phyloP scores from a whole-genome alignment of 2,888 invertebrate species.

The Lepetodrilus schrolli region DNA sequence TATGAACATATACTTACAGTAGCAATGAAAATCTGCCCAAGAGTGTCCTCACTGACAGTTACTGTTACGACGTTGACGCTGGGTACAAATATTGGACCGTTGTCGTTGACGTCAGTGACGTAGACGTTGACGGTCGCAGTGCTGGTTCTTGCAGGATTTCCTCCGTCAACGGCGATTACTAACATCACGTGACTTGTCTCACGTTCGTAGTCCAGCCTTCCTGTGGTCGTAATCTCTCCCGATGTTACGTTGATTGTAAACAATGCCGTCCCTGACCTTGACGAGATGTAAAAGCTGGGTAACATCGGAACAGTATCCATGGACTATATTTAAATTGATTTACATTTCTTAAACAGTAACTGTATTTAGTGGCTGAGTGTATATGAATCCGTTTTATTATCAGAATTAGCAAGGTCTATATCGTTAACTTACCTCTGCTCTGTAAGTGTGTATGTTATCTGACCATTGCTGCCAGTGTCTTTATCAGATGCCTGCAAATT shows the following conservation, averaged over 20 bases:
- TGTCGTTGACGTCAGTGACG: conserved; percentile 8
- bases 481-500: not conserved
- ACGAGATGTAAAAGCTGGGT: not conserved
- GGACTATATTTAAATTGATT: too few species aligned
- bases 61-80: not conserved
- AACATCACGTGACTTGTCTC: not conserved
- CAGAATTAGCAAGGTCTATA: too few species aligned
- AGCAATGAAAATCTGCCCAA: not conserved
- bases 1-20: not conserved
- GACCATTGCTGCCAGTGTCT: not conserved
- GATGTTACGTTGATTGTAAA: not conserved
- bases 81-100: not conserved
- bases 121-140: conserved; percentile 1
- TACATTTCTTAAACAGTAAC: too few species aligned
- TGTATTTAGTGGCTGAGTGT: too few species aligned
- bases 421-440: not conserved
- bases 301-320: too few species aligned
- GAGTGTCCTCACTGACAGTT: not conserved
- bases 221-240: conserved; percentile 20
- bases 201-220: not conserved
- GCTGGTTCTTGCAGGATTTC: not conserved
- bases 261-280: not conserved
- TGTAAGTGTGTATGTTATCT: not conserved
- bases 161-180: not conserved
- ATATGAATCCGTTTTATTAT: not conserved